Conservation (phyloP, 2,113 vertebrate genomes). For the Stictonetta naevosa region DNA sequence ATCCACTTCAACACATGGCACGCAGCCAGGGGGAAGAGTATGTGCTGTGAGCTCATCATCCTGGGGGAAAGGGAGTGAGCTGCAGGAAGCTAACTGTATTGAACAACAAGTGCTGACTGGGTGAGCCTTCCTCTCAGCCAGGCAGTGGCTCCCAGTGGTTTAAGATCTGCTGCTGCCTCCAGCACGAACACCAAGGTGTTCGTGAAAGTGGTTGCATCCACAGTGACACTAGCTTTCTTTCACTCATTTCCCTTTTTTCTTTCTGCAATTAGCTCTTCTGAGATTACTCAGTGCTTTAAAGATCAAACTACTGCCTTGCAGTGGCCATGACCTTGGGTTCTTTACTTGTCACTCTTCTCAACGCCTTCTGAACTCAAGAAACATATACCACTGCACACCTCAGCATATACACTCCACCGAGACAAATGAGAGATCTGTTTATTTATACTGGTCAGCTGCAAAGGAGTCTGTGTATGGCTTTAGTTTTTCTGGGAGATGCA, state of each 20-base stretch:
- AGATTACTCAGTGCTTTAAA: background rate
- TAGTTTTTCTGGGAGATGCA: background rate
- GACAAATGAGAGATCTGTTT: background rate
- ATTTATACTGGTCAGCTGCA: background rate
- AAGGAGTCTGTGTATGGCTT: background rate
- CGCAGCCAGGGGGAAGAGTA: background rate
- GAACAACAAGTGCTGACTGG: background rate
- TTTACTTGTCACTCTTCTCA: background rate
- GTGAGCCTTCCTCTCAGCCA: background rate
- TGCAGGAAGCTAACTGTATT: background rate
- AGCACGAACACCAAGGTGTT: background rate
- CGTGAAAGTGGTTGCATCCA: background rate
- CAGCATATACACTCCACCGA: background rate
- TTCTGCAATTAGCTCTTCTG: background rate
- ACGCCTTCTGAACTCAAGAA: background rate
- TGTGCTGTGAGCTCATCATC: constrained; percentile 13
- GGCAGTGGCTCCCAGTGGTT: background rate
- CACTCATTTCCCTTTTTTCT: background rate
- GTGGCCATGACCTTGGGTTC: background rate
- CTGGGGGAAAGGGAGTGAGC: background rate
- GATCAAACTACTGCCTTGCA: background rate
- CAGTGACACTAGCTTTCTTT: background rate
- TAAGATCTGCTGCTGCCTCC: background rate
- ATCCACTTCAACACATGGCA: background rate
- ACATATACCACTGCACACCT: background rate